These are phyloP conservation scores for Drosophila sproati DNA, from an alignment of 1,140 invertebrate genomes.

Conservation along the genomic window DNA sequence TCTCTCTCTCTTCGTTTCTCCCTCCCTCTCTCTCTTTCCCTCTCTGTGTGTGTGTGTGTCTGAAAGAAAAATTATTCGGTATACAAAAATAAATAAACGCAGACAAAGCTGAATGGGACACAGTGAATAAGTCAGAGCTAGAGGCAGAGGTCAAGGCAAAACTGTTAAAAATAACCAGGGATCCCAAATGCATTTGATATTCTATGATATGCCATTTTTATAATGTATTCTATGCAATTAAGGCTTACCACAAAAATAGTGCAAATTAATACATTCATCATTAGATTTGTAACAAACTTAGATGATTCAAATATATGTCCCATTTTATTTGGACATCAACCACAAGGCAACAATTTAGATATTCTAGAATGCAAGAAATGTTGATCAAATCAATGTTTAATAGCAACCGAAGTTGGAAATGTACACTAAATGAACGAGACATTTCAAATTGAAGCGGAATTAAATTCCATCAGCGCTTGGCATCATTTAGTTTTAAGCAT, in stretches of 20 bases:
- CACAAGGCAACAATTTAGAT: too few relatives aligned
- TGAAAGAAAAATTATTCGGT: slow-evolving; percentile 48
- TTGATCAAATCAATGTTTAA: too few relatives aligned
- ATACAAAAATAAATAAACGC: slow-evolving; percentile 46
- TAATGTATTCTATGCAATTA: too few relatives aligned
- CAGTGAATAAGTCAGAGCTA: slow-evolving; percentile 27
- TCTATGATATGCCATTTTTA: too few relatives aligned
- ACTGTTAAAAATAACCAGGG: slow-evolving; percentile 23
- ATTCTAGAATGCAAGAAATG: too few relatives aligned
- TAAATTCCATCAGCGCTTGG: not conserved
- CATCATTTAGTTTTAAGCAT: not conserved
- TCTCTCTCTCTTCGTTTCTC: too few relatives aligned
- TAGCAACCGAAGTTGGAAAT: not conserved
- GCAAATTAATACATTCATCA: too few relatives aligned
- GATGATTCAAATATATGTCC: too few relatives aligned
- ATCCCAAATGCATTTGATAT: not conserved
- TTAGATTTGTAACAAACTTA: too few relatives aligned
- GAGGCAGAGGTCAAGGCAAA: slow-evolving; percentile 27
- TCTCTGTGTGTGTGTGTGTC: slow-evolving; percentile 20
- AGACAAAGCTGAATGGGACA: slow-evolving; percentile 35
- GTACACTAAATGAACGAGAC: not conserved
- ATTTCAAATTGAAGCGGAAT: not conserved
- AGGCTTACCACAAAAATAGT: too few relatives aligned
- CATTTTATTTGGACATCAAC: too few relatives aligned
- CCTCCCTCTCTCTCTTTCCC: too few relatives aligned